These are phyloP conservation scores for Ips nitidus DNA, from an alignment of 1,140 invertebrate genomes.

Conservation along the genomic window DNA sequence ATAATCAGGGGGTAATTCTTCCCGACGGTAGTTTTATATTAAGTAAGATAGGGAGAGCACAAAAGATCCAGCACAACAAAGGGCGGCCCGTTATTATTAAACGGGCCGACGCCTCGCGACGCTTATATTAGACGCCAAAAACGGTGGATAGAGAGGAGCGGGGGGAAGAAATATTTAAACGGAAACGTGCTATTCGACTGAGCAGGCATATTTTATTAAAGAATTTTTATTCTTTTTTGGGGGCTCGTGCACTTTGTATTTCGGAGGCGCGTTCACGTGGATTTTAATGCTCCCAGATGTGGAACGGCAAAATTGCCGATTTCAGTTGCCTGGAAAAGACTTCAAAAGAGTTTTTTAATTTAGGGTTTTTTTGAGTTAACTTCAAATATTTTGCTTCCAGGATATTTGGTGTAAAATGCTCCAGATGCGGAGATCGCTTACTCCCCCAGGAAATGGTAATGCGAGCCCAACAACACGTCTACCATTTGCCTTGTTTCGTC, in stretches of 20 bases:
- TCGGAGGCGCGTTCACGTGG: neutral
- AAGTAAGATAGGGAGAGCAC: neutral
- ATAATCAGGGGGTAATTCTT: too few relatives aligned
- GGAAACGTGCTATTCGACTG: slow-evolving; percentile 12
- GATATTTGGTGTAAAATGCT: slow-evolving; percentile 92
- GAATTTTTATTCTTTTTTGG: slow-evolving; percentile 30
- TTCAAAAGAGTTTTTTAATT: neutral
- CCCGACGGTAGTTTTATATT: too few relatives aligned
- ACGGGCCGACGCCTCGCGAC: slow-evolving; percentile 40
- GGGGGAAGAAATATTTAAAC: slow-evolving; percentile 34
- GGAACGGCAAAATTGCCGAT: slow-evolving; percentile 9
- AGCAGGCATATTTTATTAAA: slow-evolving; percentile 35
- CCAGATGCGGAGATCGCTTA: slow-evolving; percentile 84
- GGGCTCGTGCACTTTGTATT: slow-evolving; percentile 11
- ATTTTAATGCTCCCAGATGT: too few relatives aligned
- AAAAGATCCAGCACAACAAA: slow-evolving; percentile 21
- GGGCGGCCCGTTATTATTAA: slow-evolving; percentile 37
- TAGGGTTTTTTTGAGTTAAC: neutral
- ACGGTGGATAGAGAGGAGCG: neutral
- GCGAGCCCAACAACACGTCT: slow-evolving; percentile 79
- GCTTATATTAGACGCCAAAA: slow-evolving; percentile 36
- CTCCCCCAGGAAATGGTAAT: slow-evolving; percentile 92
- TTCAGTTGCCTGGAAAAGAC: slow-evolving; percentile 1
- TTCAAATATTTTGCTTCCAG: slow-evolving; percentile 55
- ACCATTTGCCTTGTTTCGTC: slow-evolving; percentile 88